These are phyloP conservation scores for Bujurquina vittata DNA, from an alignment of 2,113 vertebrate genomes.

Conservation along the genomic window DNA sequence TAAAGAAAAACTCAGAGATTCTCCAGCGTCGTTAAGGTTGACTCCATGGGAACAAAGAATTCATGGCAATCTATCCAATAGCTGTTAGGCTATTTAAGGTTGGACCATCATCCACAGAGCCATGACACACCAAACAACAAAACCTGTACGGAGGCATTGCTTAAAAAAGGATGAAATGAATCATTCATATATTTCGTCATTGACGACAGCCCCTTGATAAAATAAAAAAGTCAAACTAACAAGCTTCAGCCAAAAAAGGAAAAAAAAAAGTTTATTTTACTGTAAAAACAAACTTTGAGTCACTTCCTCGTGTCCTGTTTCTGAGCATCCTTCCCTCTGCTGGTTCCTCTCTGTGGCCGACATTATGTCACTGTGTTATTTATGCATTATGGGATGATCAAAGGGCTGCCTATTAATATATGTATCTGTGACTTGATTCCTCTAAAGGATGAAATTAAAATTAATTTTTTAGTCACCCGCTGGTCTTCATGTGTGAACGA, in stretches of 20 bases:
- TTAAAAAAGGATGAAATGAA: background rate
- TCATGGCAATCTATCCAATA: background rate
- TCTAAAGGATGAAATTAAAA: constrained; percentile 14
- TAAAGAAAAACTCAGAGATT: background rate
- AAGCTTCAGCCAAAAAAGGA: background rate
- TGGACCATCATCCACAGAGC: background rate
- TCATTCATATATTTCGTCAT: background rate
- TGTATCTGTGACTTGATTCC: constrained; percentile 52
- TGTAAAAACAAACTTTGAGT: constrained; percentile 34
- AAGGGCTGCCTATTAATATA: constrained; percentile 56
- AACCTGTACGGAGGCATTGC: background rate
- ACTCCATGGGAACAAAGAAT: too few species aligned
- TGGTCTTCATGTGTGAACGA: background rate
- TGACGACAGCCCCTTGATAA: background rate
- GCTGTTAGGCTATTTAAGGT: too few species aligned
- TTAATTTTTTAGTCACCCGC: constrained; percentile 24
- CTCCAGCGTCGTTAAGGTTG: background rate
- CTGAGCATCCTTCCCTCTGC: constrained; percentile 22
- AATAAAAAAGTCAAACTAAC: background rate
- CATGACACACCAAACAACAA: background rate
- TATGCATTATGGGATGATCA: constrained; percentile 50
- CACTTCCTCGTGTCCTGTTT: constrained; percentile 43
- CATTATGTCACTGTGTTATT: constrained; percentile 56
- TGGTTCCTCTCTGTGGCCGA: constrained; percentile 44
- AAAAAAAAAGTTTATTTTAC: background rate